Evolutionary conservation across 2,113 vertebrate species (phyloP), one percentile per base, ranked within the genome.

Genomic region (Tychaedon coryphoeus): DNA sequence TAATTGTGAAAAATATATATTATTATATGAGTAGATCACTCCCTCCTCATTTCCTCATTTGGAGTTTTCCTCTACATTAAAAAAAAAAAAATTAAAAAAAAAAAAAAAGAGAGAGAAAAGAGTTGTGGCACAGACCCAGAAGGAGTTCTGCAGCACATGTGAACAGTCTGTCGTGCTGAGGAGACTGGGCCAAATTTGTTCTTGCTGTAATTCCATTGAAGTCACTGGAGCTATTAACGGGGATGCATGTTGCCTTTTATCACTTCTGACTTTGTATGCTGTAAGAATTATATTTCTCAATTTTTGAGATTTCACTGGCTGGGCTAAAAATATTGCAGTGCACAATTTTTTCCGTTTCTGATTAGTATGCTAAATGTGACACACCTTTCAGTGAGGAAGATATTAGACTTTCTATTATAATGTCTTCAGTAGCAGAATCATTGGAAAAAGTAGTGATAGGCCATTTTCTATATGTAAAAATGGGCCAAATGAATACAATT

Each of bases 131-230:
- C 34, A 75, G 31, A 67, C 86, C 92, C 86, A 95, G 92, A 48
- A 91, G 70, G 93, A 95, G 66, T 64, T 92, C 73, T 89, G 80
- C 61, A 95, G 77, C 73, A 86, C 91, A 95, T 93, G 83, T 86
- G 91, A 95, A 84, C 93, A 96, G 93, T 93, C 94, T 96, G 92
- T 81, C 8, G 2, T 93, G 83, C 76, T 1, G 14, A 87, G 69
- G 78, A 86, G 80, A 75, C 28, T 1, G 57, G 94, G 89, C 91
- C 92, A 95, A 92, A 95, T 71, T 71, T 83, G 31, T 84, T 95
- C 86, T 91, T 93, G 76, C 86, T 95, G 60, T 80, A 93, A 89
- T 73, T 91, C 86, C 83, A 89, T 60, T 67, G 89, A 91, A 95
- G 86, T 89, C 76, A 81, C 53, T 72, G 45, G 31, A 91, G 76